Evolutionary conservation across 2,113 vertebrate genomes (phyloP), one percentile per base, ranked within the genome.

Genomic region (Cyprinodon variegatus): DNA sequence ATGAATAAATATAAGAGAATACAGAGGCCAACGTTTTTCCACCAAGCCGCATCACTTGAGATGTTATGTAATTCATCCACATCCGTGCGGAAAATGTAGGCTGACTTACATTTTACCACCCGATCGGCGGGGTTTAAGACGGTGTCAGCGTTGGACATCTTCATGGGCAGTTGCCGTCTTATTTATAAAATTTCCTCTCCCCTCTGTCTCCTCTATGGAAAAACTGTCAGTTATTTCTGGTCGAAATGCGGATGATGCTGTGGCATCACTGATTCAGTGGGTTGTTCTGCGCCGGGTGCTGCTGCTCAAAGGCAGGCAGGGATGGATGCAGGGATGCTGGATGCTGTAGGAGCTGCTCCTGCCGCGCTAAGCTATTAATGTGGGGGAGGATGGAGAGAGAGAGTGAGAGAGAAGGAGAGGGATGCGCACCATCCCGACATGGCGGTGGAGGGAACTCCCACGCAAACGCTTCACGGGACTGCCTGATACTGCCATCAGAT

Each of bases 111-210:
- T 94, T 95, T 95, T 74, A 95, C 94, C 94, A 95, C 59, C 90
- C 94, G 91, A 72, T 95, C 95, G 86, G 94, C 81, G 92, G 94
- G 89, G 90, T 93, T 94, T 87, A 94, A 90, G 92, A 93, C 94
- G 91, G 94, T 94, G 94, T 95, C 95, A 86, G 88, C 91, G 95
- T 95, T 95, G 90, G 95, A 95, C 95, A 95, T 95, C 95, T 95
- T 95, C 95, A 95, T 95, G 93, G 83, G 90, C 93, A 92, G 94
- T 87, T 85, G 90, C 87, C 78, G 89, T 93, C 89, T 84, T 91
- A 87, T 83, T 78, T 48, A 14, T 64, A 59, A 50, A 59, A 77
- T 50, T 62, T 37, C 37, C 6, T 71, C 72, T 84, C 69, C 60
- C 68, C 65, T 65, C 70, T 61, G 11, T 60, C 59, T 61, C 40